These are phyloP conservation scores for Temnothorax rugatulus DNA, from an alignment of 2,888 invertebrate species.

Conservation along the genomic window DNA sequence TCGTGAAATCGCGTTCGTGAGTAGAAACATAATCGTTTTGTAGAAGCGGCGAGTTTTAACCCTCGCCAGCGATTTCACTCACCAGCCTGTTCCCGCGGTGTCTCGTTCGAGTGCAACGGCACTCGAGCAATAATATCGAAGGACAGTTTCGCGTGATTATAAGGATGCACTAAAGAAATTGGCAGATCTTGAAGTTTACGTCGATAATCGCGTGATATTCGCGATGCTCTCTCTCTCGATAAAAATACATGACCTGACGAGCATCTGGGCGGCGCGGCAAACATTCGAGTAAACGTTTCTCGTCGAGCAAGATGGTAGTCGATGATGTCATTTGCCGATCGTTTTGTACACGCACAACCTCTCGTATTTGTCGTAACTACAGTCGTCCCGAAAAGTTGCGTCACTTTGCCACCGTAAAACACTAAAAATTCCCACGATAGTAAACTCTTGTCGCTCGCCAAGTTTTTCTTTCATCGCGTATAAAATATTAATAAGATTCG, in stretches of 20 bases:
- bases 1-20: conserved; percentile 38
- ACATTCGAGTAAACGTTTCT: conserved; percentile 25
- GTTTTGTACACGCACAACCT: conserved; percentile 56
- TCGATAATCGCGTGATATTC: conserved; percentile 21
- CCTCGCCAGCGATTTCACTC: conserved; percentile 7
- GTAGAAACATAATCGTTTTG: conserved; percentile 36
- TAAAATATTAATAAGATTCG: conserved; percentile 8
- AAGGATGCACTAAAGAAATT: background rate
- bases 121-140: conserved; percentile 14
- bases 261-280: conserved; percentile 44
- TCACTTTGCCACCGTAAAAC: conserved; percentile 14
- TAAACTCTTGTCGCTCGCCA: background rate
- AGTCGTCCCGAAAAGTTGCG: conserved; percentile 52
- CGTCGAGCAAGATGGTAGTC: conserved; percentile 20
- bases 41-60: conserved; percentile 23
- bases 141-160: background rate
- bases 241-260: conserved; percentile 24
- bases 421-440: background rate
- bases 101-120: background rate
- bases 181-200: background rate
- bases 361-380: conserved; percentile 63
- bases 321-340: conserved; percentile 48
- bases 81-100: background rate
- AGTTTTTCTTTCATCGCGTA: background rate
- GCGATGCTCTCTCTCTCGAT: conserved; percentile 10